A percentile compares a stretch with the other conserved stretches of the same genome.
These are phyloP conservation scores for Eumeta japonica DNA, from an alignment of 1,140 invertebrate genomes.

Conservation along the genomic window DNA sequence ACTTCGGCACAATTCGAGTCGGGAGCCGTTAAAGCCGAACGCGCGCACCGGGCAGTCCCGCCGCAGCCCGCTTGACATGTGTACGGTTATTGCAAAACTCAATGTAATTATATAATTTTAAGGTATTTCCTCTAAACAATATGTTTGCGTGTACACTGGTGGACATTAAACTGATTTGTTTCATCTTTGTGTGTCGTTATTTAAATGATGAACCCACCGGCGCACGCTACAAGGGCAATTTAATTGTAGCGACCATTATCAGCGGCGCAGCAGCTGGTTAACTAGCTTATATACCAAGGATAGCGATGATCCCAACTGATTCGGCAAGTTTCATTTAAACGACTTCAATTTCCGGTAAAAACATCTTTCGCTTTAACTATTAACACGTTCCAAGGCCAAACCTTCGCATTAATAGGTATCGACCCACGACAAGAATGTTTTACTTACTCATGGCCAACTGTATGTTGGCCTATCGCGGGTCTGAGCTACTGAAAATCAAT, in stretches of 20 bases:
- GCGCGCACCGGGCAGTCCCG: no score
- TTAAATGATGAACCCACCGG: no score
- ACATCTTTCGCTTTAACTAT: conserved; percentile 4
- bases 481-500: conserved; percentile 2
- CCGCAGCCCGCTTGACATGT: no score
- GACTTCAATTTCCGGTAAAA: conserved; percentile 19
- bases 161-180: no score
- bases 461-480: conserved; percentile 3
- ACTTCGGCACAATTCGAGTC: no score
- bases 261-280: background rate
- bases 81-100: no score
- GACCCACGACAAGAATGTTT: conserved; percentile 1
- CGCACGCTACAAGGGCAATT: background rate
- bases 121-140: no score
- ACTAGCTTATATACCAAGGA: conserved; percentile 3
- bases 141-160: no score
- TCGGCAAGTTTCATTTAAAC: conserved; percentile 33
- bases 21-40: no score
- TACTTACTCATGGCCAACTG: background rate
- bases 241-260: background rate
- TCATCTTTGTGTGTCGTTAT: no score
- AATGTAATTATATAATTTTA: no score
- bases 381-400: conserved; percentile 2
- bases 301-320: conserved; percentile 19
- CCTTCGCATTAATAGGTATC: conserved; percentile 2